phyloP scores from a whole-genome alignment of 2,797 vertebrate species.

The Sternarchorhynchus goeldii region DNA sequence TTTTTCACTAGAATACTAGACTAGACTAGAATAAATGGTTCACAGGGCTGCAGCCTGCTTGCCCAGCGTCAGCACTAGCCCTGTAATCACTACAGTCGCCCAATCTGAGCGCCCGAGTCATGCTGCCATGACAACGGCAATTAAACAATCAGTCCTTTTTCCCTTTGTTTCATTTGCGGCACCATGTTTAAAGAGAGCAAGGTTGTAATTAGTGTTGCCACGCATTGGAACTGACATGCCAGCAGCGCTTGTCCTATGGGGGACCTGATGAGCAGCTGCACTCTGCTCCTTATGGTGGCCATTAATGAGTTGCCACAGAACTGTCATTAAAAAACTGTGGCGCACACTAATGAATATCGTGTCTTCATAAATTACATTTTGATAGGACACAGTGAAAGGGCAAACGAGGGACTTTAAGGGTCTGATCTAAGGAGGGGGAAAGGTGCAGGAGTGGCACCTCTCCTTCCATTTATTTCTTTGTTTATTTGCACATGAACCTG shows the following conservation, averaged over 20 bases:
- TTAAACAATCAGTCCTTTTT: constrained; percentile 84
- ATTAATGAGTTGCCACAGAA: constrained; percentile 61
- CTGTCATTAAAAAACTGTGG: constrained; percentile 58
- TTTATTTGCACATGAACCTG: background rate
- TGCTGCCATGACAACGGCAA: constrained; percentile 83
- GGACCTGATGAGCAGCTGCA: constrained; percentile 64
- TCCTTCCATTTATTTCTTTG: constrained; percentile 1
- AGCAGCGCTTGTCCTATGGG: constrained; percentile 58
- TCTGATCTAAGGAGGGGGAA: constrained; percentile 23
- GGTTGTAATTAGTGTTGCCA: constrained; percentile 80
- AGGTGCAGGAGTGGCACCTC: background rate
- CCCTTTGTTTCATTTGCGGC: constrained; percentile 73
- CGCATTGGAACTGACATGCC: constrained; percentile 71
- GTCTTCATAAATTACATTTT: constrained; percentile 58
- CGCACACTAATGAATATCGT: constrained; percentile 49
- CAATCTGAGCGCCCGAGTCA: constrained; percentile 64
- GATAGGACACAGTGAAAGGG: constrained; percentile 48
- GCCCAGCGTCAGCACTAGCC: constrained; percentile 51
- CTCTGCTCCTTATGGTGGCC: constrained; percentile 57
- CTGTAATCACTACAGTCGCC: constrained; percentile 68
- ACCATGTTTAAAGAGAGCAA: constrained; percentile 71
- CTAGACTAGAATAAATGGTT: background rate
- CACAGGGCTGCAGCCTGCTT: constrained; percentile 41
- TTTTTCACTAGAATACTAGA: background rate
- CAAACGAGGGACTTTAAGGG: constrained; percentile 48